Evolutionary conservation across 53 echinoderm and acorn worm genomes (phyloP).

Genomic region (Echinarachnius parma): DNA sequence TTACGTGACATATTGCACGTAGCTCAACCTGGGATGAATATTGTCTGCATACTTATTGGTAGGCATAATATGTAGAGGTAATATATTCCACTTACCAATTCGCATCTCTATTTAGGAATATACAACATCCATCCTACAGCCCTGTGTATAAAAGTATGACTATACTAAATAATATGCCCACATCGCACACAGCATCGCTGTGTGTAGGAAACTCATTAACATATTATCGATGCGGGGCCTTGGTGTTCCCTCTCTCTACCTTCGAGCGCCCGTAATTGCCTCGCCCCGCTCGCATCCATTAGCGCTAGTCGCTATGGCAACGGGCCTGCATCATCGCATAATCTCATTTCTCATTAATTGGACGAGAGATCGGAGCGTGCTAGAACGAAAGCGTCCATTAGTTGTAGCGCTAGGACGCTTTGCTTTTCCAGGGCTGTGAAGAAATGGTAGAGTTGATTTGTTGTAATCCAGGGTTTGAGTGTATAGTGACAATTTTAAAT

Average conservation of each 20-base stretch:
- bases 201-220: slow-evolving; percentile 13
- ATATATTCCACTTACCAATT: too few relatives aligned
- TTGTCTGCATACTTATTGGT: neutral
- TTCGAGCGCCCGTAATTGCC: neutral
- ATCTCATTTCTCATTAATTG: slow-evolving; percentile 41
- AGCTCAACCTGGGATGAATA: neutral
- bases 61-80: neutral
- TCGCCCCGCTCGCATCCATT: slow-evolving; percentile 30
- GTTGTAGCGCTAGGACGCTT: too few relatives aligned
- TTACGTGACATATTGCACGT: neutral
- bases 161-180: neutral
- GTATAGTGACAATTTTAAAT: too few relatives aligned
- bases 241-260: neutral
- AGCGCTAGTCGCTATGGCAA: slow-evolving; percentile 26
- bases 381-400: too few relatives aligned
- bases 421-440: too few relatives aligned
- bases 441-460: too few relatives aligned
- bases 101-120: too few relatives aligned
- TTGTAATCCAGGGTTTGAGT: too few relatives aligned
- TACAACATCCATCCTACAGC: too few relatives aligned
- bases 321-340: slow-evolving; percentile 37
- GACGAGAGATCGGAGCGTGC: too few relatives aligned
- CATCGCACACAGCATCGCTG: neutral
- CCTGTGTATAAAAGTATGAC: too few relatives aligned
- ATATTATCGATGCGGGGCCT: slow-evolving; percentile 8